A percentile compares a stretch with the other conserved stretches of the same genome.
These are phyloP conservation scores for Drosophila colorata DNA, from an alignment of 2,888 invertebrate species.

Conservation along the genomic window DNA sequence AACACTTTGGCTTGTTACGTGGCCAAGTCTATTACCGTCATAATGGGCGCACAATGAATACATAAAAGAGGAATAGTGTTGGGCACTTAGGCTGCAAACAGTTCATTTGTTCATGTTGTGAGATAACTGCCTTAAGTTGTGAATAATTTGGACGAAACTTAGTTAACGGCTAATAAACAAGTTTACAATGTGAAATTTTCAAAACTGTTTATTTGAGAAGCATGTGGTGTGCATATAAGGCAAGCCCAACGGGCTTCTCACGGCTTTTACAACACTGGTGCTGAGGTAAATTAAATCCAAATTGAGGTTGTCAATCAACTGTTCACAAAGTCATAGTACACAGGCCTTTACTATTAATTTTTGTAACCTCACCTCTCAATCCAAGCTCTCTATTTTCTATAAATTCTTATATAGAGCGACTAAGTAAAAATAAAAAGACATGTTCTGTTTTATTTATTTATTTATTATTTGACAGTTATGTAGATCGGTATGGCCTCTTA, in stretches of 20 bases:
- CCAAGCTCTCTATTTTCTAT: no score
- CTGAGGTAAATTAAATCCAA: not conserved
- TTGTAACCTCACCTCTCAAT: no score
- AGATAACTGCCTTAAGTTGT: constrained; percentile 11
- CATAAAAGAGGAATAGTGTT: constrained; percentile 45
- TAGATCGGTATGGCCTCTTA: no score
- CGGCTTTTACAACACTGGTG: not conserved
- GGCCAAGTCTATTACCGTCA: constrained; percentile 13
- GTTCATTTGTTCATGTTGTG: constrained; percentile 20
- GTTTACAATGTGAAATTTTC: constrained; percentile 17
- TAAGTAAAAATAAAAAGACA: no score
- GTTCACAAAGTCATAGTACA: not conserved
- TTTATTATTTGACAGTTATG: no score
- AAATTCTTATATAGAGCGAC: no score
- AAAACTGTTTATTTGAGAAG: not conserved
- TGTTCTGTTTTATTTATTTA: no score
- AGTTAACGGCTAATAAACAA: constrained; percentile 15
- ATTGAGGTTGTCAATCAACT: not conserved
- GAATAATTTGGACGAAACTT: constrained; percentile 18
- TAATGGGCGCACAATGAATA: not conserved
- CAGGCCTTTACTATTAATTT: no score
- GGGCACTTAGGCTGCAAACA: constrained; percentile 33
- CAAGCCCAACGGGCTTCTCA: not conserved
- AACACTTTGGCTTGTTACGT: constrained; percentile 5
- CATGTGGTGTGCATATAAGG: not conserved